A percentile compares a stretch with the other conserved stretches of the same genome.
These are phyloP conservation scores for Matsumurasca onukii DNA, from an alignment of 1,140 invertebrate genomes.

Conservation along the genomic window DNA sequence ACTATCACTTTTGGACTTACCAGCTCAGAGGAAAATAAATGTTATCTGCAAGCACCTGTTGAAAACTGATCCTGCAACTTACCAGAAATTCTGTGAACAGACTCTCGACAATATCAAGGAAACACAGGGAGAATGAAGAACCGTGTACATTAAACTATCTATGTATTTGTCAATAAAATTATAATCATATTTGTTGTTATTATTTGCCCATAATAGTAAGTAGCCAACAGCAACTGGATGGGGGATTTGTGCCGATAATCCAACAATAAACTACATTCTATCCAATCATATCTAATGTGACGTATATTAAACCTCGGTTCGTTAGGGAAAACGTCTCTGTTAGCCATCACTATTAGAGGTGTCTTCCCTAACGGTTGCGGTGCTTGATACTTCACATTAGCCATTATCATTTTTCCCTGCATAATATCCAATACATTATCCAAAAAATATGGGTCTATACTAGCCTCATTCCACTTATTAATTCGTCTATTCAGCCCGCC, in stretches of 20 bases:
- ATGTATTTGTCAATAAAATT: not conserved
- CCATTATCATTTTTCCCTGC: not conserved
- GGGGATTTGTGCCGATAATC: not conserved
- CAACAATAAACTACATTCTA: not conserved
- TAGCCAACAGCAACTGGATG: conserved; percentile 1
- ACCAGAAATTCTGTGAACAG: no score
- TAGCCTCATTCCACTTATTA: not conserved
- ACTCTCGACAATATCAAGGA: no score
- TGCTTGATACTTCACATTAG: not conserved
- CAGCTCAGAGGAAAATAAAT: no score
- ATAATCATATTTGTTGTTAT: not conserved
- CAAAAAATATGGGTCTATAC: no score
- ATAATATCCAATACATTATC: not conserved
- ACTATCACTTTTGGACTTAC: no score
- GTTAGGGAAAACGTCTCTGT: conserved; percentile 1
- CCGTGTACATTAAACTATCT: not conserved
- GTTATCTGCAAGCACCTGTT: no score
- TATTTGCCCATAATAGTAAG: not conserved
- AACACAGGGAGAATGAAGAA: no score
- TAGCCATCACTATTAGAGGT: not conserved
- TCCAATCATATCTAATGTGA: not conserved
- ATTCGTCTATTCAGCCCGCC: not conserved
- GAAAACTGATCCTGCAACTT: no score
- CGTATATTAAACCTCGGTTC: not conserved
- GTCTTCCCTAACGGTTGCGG: not conserved